A percentile compares a stretch with the other conserved stretches of the same genome.
Conservation (phyloP, 2,888 invertebrate species). For the Onchidella celtica region DNA sequence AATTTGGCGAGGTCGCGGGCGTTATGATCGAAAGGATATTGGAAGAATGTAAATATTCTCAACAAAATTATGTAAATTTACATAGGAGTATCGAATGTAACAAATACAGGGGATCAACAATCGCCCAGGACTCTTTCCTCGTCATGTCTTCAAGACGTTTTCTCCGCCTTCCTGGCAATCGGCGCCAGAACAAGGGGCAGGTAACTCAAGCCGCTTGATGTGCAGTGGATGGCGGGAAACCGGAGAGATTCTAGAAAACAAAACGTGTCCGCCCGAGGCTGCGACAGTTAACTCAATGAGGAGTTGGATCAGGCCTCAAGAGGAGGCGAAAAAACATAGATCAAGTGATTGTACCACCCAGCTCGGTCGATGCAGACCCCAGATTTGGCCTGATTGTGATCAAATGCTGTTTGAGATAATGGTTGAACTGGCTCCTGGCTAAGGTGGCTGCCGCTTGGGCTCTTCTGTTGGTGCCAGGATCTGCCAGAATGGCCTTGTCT, state of each 20-base stretch:
- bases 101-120: too few relatives aligned
- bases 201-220: constrained; percentile 42
- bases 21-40: too few relatives aligned
- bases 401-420: constrained; percentile 23
- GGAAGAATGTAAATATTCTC: too few relatives aligned
- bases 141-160: constrained; percentile 1
- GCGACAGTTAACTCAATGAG: constrained; percentile 27
- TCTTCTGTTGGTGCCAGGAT: too few relatives aligned
- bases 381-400: constrained; percentile 10
- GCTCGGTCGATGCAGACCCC: neutral
- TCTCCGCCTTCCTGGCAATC: constrained; percentile 38
- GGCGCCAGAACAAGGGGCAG: constrained; percentile 43
- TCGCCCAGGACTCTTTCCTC: too few relatives aligned
- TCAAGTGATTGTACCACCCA: constrained; percentile 43
- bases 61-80: too few relatives aligned
- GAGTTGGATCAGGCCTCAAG: constrained; percentile 14
- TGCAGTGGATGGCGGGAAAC: constrained; percentile 21
- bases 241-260: constrained; percentile 37
- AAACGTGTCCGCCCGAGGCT: constrained; percentile 16
- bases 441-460: too few relatives aligned
- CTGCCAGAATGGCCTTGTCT: too few relatives aligned
- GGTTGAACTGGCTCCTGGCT: constrained; percentile 7
- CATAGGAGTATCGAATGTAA: too few relatives aligned
- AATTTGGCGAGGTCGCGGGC: too few relatives aligned
- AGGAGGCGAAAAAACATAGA: constrained; percentile 35